Base-by-base conservation (phyloP, 2,113 vertebrate genomes). In the Cariama cristata region DNA sequence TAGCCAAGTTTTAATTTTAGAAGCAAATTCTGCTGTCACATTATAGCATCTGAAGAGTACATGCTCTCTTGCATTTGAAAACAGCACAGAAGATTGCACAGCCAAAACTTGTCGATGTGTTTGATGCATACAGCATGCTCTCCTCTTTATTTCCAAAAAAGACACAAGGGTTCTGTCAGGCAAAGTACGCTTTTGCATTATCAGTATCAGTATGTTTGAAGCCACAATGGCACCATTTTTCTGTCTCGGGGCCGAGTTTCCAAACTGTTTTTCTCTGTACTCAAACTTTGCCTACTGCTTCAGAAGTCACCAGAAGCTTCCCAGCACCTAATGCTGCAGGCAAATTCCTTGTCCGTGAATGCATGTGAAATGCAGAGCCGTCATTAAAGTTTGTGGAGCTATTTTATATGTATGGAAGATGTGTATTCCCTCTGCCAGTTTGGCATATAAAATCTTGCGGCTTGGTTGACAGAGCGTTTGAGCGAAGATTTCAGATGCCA, bases 11-110 rank as follows among this genome's bases (percentile, higher is more conserved):
- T 95, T 96, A 96, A 95, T 96, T 97, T 94, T 96, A 83, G 96
- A 83, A 94, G 63, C 74, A 69, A 93, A 94, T 97, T 97, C 95
- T 93, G 79, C 91, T 95, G 93, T 95, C 95, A 96, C 74, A 86
- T 94, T 96, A 95, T 72, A 80, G 50, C 42, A 79, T 93, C 74
- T 94, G 50, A 93, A 85, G 89, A 30, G 74, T 76, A 38, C 59
- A 71, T 0, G 1, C 91, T 93, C 71, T 74, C 81, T 50, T 88
- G 96, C 89, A 95, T 96, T 79, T 96, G 94, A 82, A 97, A 97
- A 76, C 74, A 91, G 80, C 66, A 28, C 16, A 79, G 81, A 90
- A 91, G 82, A 72, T 72, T 44, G 35, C 40, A 40, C 21, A 9
- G 58, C 27, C 30, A 62, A 88, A 94, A 49, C 71, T 5, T 14